Base-by-base conservation (phyloP, 2,888 invertebrate genomes). In the Agapetus fuscipes region DNA sequence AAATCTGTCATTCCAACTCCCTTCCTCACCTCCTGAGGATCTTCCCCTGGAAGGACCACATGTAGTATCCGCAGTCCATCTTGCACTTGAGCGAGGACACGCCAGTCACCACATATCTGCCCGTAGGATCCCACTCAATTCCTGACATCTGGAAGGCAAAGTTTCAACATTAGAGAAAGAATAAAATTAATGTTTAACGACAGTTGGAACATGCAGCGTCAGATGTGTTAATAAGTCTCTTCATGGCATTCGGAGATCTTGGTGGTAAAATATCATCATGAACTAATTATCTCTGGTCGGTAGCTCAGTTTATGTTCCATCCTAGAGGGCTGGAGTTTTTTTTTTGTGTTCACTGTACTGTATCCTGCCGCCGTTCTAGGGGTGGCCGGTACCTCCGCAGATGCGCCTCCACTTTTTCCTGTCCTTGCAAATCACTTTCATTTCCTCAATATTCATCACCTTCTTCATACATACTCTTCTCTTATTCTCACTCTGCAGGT, bases 111-210 rank as follows among this genome's bases (percentile, higher is more conserved):
- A 98, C 91, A 57, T 91, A 98, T 46, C 98, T 79, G 2, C 98
- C 98, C 3, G 97, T 98, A 2, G 98, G 97, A 65, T 99, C 98
- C 98, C 98, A 99, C 61, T 96, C 96, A 2, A 97, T 90, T 58
- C 96, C 93, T 0, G 94, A 91, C 59, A 82, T 81, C 61, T 78
- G 70, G 11, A 43, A 39, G 7, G 5, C 6, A 14, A 28, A 4
- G n/a, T 28, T 11, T 11, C 30, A 30, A 30, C 27, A 9, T n/a
- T 27, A 27, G 10, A 27, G 3, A 27, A 27, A n/a, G 7, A 9
- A 27, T 27, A 27, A 5, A 24, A 24, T 24, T 24, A 7, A 24
- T 24, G 6, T 24, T 24, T 7, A 24, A 7, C 24, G 6, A 24
- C 24, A 7, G 6, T 9, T 24, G 10, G 24, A 5, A 24, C 10